phyloP scores from a whole-genome alignment of 2,113 vertebrate species.

The Nycticryphes semicollaris region DNA sequence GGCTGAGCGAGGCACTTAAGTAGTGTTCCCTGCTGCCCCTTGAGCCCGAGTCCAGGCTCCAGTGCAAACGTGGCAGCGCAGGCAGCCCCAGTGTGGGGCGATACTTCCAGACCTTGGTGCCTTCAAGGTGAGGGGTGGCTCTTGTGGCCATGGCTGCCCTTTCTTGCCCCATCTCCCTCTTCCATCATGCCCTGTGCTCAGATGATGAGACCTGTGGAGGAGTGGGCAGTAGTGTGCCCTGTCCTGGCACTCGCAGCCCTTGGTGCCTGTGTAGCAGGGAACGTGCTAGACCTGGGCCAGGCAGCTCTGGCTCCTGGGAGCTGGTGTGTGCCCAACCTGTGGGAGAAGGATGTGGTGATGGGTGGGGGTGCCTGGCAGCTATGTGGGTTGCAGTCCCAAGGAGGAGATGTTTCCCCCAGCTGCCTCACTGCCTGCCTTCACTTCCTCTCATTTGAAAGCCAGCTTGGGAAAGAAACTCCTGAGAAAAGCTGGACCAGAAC shows the following conservation, averaged over 20 bases:
- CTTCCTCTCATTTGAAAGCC: neutral
- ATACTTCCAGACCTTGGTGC: rapidly evolving
- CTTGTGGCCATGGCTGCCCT: neutral
- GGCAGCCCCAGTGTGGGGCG: neutral
- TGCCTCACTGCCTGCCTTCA: neutral
- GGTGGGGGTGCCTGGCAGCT: neutral
- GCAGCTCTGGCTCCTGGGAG: neutral
- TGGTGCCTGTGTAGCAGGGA: neutral
- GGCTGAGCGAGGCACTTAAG: neutral
- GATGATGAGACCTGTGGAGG: neutral
- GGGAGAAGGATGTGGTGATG: neutral
- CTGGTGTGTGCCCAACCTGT: rapidly evolving
- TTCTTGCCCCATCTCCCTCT: neutral
- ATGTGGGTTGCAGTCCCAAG: rapidly evolving
- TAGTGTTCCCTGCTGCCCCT: rapidly evolving
- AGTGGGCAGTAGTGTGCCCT: neutral
- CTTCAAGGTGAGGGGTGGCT: neutral
- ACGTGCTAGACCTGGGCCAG: neutral
- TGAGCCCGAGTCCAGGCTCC: neutral
- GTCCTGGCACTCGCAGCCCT: neutral
- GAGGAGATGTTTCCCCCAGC: neutral
- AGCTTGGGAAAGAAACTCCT: neutral
- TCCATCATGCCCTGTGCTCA: neutral
- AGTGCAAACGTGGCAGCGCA: neutral
- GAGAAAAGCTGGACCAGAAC: neutral